A percentile compares a stretch with the other conserved stretches of the same genome.
Evolutionary conservation across 2,797 vertebrate genomes (phyloP).

Genomic region (Champsocephalus esox): DNA sequence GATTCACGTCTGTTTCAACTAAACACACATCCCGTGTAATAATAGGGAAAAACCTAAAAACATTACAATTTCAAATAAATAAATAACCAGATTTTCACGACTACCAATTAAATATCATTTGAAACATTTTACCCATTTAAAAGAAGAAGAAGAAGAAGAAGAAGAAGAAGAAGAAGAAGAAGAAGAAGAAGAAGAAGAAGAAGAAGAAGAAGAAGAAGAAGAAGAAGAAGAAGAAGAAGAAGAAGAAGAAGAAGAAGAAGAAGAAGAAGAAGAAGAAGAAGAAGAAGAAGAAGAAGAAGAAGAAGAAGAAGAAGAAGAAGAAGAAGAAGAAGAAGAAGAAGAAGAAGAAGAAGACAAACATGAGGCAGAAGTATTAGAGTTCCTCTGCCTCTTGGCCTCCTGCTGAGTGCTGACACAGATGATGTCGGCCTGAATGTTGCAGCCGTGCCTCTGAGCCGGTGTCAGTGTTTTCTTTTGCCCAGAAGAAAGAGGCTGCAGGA

Average conservation of each 20-base stretch:
- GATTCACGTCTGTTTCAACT: too few relatives aligned
- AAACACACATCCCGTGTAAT: too few relatives aligned
- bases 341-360: neutral
- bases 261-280: neutral
- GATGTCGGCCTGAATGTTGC: neutral
- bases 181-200: too few relatives aligned
- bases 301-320: too few relatives aligned
- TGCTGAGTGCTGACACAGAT: conserved; percentile 25
- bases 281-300: too few relatives aligned
- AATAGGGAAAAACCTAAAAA: too few relatives aligned
- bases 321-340: neutral
- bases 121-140: too few relatives aligned
- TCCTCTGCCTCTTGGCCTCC: neutral
- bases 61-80: too few relatives aligned
- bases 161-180: neutral
- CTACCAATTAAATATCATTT: too few relatives aligned
- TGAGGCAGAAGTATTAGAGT: neutral
- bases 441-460: neutral
- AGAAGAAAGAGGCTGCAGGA: neutral
- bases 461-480: neutral
- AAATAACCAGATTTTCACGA: too few relatives aligned
- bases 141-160: neutral
- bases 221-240: neutral
- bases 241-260: neutral
- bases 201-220: too few relatives aligned